phyloP scores from a whole-genome alignment of 1,140 invertebrate species.

The Pteromalus puparum region DNA sequence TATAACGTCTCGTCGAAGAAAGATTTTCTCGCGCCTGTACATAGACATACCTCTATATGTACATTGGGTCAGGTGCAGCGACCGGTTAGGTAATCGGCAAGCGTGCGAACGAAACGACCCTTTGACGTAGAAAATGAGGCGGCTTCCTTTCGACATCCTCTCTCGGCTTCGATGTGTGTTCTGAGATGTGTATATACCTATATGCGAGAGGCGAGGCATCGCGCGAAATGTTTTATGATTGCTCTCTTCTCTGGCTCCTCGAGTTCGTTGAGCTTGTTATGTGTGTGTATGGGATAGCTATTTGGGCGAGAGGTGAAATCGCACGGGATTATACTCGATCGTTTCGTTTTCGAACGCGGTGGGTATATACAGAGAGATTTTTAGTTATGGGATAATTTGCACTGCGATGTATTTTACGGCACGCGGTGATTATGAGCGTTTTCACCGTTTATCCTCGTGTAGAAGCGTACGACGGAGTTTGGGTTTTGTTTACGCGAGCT shows the following conservation, averaged over 20 bases:
- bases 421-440: not conserved
- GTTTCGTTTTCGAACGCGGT: not conserved
- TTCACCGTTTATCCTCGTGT: not conserved
- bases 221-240: not conserved
- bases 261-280: not conserved
- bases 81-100: slow-evolving; percentile 56
- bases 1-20: not conserved
- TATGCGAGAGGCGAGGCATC: not conserved
- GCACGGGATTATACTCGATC: not conserved
- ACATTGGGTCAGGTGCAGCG: not conserved
- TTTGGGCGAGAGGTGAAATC: not conserved
- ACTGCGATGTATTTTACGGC: not conserved
- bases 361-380: not conserved
- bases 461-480: too few relatives aligned
- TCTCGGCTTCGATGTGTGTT: not conserved
- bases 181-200: not conserved
- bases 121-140: slow-evolving; percentile 19
- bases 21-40: not conserved
- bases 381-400: not conserved
- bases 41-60: not conserved
- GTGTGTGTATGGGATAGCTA: not conserved
- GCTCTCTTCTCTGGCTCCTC: not conserved
- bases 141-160: not conserved
- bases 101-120: slow-evolving; percentile 65
- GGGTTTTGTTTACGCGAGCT: too few relatives aligned